These are phyloP conservation scores for Aegotheles bennettii DNA, from an alignment of 2,113 vertebrate species.

Conservation along the genomic window DNA sequence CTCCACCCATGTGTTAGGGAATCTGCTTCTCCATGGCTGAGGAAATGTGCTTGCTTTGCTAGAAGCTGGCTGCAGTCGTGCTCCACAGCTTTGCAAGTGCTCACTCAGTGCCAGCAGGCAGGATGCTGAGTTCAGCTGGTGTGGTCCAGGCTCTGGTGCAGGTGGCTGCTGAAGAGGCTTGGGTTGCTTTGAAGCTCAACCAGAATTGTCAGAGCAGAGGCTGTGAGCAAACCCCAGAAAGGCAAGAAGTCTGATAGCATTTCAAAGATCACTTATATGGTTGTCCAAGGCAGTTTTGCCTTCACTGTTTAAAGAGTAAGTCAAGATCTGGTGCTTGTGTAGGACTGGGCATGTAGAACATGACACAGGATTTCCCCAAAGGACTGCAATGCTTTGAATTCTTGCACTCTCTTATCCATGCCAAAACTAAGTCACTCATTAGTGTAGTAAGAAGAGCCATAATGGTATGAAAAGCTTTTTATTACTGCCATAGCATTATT, in stretches of 20 bases:
- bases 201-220: not conserved
- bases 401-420: not conserved
- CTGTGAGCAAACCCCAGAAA: not conserved
- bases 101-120: not conserved
- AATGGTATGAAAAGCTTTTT: not conserved
- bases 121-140: not conserved
- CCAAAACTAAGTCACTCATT: not conserved
- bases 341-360: not conserved
- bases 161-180: not conserved
- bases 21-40: not conserved
- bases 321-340: not conserved
- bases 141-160: not conserved
- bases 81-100: not conserved
- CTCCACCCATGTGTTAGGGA: not conserved
- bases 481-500: not conserved
- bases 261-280: not conserved
- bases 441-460: not conserved
- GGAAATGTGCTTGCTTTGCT: not conserved
- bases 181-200: not conserved
- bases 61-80: not conserved
- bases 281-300: not conserved
- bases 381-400: not conserved
- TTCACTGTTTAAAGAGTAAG: not conserved
- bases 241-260: not conserved
- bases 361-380: fast-evolving